Evolutionary conservation across 2,797 vertebrate species (phyloP), one percentile per base, ranked within the genome.

Genomic region (Miichthys miiuy): DNA sequence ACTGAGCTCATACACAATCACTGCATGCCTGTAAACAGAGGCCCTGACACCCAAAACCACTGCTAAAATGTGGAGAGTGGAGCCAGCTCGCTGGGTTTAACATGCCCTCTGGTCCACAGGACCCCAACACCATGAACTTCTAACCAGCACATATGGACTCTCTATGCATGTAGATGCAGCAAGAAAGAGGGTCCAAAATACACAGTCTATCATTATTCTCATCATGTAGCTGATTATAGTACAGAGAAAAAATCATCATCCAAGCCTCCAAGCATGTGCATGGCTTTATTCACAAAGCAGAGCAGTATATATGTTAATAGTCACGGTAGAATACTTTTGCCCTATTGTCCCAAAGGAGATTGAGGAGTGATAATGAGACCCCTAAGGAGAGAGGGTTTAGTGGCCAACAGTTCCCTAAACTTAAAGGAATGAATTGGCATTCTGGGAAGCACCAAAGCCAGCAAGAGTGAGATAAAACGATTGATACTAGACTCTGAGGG

Each of bases 61-160:
- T 30, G 46, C 67, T 69, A 61, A 64, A 67, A 51, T 41, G 54
- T 18, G 38, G 13, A 69, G 48, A 68, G 55, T 6, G 62, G 13
- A 14, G 52, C 55, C 4, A 7, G 62, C 62, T 86, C 27, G 6
- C 69, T 64, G 23, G 47, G 46, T 42, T 48, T 54, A 50, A 67
- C 51, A 4, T 38, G 64, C 52, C 64, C 56, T 73, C n/a, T 5
- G 50, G 76, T 66, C 73, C 72, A 50, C 47, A 63, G 64, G 56
- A 34, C 60, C 34, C 52, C 57, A 23, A 34, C 52, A 12, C 82
- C 63, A 72, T 73, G 76, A 62, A 67, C 71, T 46, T 25, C 54
- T 69, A 66, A 60, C 75, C 79, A 77, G 56, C n/a, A 75, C 71
- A 80, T 80, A 87, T 55, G 42, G 69, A 66, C 46, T 38, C 2